phyloP scores from a whole-genome alignment of 2,797 vertebrate genomes.

The Vipera latastei region DNA sequence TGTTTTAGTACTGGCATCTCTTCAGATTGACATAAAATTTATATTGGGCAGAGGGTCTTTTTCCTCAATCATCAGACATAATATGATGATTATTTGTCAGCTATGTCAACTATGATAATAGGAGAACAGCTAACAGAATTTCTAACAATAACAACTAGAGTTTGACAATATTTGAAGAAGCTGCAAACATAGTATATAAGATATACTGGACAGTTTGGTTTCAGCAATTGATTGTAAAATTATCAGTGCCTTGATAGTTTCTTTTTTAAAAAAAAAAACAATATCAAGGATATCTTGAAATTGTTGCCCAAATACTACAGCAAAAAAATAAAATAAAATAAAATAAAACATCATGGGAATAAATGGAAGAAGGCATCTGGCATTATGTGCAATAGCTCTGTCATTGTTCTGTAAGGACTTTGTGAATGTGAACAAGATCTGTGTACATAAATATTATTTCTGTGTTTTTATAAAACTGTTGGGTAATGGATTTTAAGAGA shows the following conservation, averaged over 20 bases:
- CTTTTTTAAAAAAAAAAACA: not conserved
- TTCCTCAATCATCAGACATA: not conserved
- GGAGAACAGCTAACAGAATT: not conserved
- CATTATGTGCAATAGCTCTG: not conserved
- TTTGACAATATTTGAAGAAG: not conserved
- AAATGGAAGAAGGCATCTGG: not conserved
- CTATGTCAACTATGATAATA: not conserved
- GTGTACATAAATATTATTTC: not conserved
- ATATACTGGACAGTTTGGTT: not conserved
- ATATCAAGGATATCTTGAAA: not conserved
- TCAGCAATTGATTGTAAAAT: not conserved
- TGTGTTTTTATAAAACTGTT: conserved; percentile 22
- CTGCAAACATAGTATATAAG: not conserved
- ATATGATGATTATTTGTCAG: too few relatives aligned
- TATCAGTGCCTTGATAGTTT: not conserved
- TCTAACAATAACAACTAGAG: not conserved
- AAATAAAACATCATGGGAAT: not conserved
- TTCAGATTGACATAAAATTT: not conserved
- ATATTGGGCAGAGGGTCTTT: not conserved
- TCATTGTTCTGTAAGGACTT: not conserved
- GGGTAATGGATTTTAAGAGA: conserved; percentile 30
- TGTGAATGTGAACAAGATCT: conserved; percentile 4
- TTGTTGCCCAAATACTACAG: not conserved
- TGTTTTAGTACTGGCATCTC: not conserved
- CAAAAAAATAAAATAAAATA: not conserved